Base-by-base conservation (phyloP, 2,888 invertebrate species). In the Orgyia antiqua region DNA sequence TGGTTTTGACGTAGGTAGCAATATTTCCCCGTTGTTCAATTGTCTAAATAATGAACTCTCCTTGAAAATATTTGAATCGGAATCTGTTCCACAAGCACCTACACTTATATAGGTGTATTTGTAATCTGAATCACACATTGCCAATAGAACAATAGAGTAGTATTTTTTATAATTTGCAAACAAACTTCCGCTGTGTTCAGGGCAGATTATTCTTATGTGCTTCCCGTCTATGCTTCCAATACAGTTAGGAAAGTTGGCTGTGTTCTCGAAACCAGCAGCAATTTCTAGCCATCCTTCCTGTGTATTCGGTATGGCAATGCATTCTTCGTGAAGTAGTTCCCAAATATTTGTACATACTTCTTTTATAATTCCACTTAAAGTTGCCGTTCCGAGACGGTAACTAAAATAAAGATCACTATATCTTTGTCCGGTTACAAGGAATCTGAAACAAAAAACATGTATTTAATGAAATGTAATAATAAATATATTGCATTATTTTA, bases 331-430 rank as follows among this genome's bases (percentile, higher is more conserved):
- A 33, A 60, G 45, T 19, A 31, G 36, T 41, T 51, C 41, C 53
- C 53, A 58, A 29, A 68, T 56, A 30, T n/a, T n/a, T 26, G 21
- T 24, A 40, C 64, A 65, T 20, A 64, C 58, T 42, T 59, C 51
- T 7, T 29, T 11, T 30, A 35, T 39, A 9, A 29, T 32, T 2
- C 11, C 5, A 23, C 23, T 31, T 23, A 68, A 57, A 29, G 64
- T 68, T 31, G 57, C 31, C 7, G 41, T 36, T 35, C 61, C 65
- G 10, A 70, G 28, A 33, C 62, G 45, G 39, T 48, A 69, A 27
- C 35, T 37, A 40, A 56, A 59, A 7, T 56, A 49, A 24, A 70
- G 36, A 30, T 58, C 53, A 31, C 49, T 49, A 39, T 42, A 58
- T 24, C 53, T 51, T 13, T 45, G 44, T 17, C 36, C 33, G 25